phyloP scores from a whole-genome alignment of 2,888 invertebrate species.

The Ernsta delagoae region DNA sequence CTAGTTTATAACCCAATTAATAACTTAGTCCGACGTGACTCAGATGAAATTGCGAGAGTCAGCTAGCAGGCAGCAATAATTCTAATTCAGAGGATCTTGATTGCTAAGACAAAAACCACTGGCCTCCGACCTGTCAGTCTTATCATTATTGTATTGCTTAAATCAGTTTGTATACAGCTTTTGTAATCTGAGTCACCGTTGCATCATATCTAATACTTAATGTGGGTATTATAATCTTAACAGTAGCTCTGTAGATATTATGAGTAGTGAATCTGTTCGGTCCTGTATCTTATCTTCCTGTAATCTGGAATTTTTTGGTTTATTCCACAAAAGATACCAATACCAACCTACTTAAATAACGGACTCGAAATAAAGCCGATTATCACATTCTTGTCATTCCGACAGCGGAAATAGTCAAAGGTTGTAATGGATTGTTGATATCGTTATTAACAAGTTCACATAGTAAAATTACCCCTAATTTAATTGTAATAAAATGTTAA shows the following conservation, averaged over 20 bases:
- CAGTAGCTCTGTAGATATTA: background rate
- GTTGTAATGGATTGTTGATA: background rate
- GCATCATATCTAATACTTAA: background rate
- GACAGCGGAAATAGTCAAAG: background rate
- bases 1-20: too few species aligned
- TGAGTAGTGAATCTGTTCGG: background rate
- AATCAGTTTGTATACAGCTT: conserved; percentile 5
- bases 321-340: background rate
- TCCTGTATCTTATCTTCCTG: background rate
- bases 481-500: too few species aligned
- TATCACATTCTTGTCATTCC: background rate
- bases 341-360: too few species aligned
- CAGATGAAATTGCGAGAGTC: too few species aligned
- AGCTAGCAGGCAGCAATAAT: too few species aligned
- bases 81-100: background rate
- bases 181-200: conserved; percentile 4
- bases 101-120: background rate
- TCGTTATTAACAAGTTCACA: too few species aligned
- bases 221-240: background rate
- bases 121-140: background rate
- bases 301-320: background rate
- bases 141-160: background rate
- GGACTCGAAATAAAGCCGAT: background rate
- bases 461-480: too few species aligned
- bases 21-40: too few species aligned